Evolutionary conservation across 2,888 invertebrate genomes (phyloP).

Genomic region (Ptilodon capucinus): DNA sequence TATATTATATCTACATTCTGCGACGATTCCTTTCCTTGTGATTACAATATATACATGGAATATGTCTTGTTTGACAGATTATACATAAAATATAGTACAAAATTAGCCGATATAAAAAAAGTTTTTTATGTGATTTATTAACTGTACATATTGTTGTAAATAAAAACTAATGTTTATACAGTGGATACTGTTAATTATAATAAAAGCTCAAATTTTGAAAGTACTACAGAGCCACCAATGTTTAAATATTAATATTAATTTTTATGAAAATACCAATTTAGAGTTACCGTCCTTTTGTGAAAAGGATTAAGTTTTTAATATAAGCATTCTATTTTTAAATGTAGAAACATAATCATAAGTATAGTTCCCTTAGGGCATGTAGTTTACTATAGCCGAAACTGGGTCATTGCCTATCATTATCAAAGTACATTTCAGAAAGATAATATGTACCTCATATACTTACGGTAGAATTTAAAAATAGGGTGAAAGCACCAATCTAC

Average conservation of each 20-base stretch:
- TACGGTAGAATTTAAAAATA: slow-evolving; percentile 15
- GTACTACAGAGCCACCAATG: not conserved
- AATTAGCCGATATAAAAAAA: not conserved
- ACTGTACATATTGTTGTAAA: not conserved
- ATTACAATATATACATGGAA: no score
- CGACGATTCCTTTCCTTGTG: no score
- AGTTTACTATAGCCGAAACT: no score
- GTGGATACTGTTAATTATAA: not conserved
- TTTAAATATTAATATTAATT: slow-evolving; percentile 8
- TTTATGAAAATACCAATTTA: slow-evolving; percentile 11
- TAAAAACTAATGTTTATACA: not conserved
- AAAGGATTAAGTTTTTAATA: slow-evolving; percentile 24
- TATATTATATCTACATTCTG: no score
- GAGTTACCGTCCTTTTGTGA: slow-evolving; percentile 39
- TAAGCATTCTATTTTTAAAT: slow-evolving; percentile 1
- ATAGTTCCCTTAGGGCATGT: no score
- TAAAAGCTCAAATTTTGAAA: slow-evolving; percentile 14
- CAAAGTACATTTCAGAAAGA: slow-evolving; percentile 11
- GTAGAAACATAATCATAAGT: no score
- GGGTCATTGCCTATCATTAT: no score
- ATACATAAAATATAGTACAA: slow-evolving; percentile 5
- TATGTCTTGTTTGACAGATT: not conserved
- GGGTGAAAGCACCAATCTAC: slow-evolving; percentile 6
- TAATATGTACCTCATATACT: slow-evolving; percentile 32
- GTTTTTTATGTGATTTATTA: not conserved